Base-by-base conservation (phyloP, 1,140 invertebrate genomes). In the Parasteatoda tepidariorum region DNA sequence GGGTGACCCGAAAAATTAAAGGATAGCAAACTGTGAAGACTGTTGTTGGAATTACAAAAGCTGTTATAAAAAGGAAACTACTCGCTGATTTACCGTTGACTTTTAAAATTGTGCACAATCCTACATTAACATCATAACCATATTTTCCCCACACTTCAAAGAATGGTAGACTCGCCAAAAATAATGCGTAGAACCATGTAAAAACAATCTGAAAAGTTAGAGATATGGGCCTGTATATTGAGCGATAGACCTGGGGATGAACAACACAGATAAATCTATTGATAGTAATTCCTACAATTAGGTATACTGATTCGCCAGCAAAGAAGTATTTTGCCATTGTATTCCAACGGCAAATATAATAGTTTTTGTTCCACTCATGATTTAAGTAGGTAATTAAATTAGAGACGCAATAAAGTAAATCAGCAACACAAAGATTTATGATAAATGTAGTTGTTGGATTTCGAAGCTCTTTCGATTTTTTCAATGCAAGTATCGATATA, bases 181-280 rank as follows among this genome's bases (percentile, higher is more conserved):
- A 92, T 84, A 95, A 95, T 1, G 93, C 93, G 26, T 92, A 92
- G 26, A 92, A 85, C 95, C 95, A 96, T 0, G 93, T 95, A 18
- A 92, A 91, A 0, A 92, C 89, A 2, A 96, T 93, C 94, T 95
- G 95, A 1, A 94, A 86, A 1, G 91, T 92, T 85, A 96, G 89
- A 84, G 94, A 91, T 22, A 91, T 91, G 9, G 5, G 91, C 85
- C 92, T 92, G 87, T 95, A 96, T 38, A 95, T 88, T 87, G 88
- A 87, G 93, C 94, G 89, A 15, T 76, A 91, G 89, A 94, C 89
- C 82, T 92, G 90, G 2, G 94, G 94, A 89, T 95, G 94, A 22
- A 93, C 93, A 78, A 96, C 95, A 92, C 95, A 95, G 41, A 95
- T 91, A 87, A 95, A 95, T 48, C 87, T 94, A 89, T 95, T 96